Evolutionary conservation across 2,113 vertebrate species (phyloP), one percentile per base, ranked within the genome.

Genomic region (Xyrauchen texanus): DNA sequence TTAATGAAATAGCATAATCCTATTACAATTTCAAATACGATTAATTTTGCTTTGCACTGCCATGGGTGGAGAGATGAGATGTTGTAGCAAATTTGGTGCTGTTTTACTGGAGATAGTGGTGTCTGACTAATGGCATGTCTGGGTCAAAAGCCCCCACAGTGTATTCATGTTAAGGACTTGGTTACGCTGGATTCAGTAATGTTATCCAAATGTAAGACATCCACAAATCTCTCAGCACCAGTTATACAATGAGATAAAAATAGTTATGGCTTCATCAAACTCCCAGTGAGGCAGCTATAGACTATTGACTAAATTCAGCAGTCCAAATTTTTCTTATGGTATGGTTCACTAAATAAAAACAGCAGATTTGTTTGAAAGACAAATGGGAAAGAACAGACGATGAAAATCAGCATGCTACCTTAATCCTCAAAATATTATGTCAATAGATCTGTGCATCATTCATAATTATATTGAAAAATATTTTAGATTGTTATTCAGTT

Each of bases 1-100:
- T 92, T 90, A 92, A 92, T 93, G 88, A 93, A 91, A 91, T 89
- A 77, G 88, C 83, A 89, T 91, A 92, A 92, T 91, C 90, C 87
- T 88, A 90, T 92, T 92, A 90, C 88, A 87, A 87, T 86, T 86
- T 87, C 88, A 91, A 93, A 91, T 91, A 82, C 86, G 90, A 91
- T 92, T 92, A 88, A 91, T 91, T 88, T 83, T 82, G 82, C 83
- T 81, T 90, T 85, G 84, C 87, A 89, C 87, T 87, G 87, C 88
- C 78, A 89, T 86, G 83, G 85, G 72, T 81, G 58, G 82, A 83
- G 45, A n/a, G 47, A 57, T 55, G 81, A 73, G 68, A 13, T 78
- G 52, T 67, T 45, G 8, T 15, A 47, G 68, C 11, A 61, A 45
- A 68, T 52, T 58, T 3, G 16, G 8, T 16, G 42, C 55, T 12